phyloP scores from a whole-genome alignment of 1,140 invertebrate genomes.

The Drosophila parabipectinata region DNA sequence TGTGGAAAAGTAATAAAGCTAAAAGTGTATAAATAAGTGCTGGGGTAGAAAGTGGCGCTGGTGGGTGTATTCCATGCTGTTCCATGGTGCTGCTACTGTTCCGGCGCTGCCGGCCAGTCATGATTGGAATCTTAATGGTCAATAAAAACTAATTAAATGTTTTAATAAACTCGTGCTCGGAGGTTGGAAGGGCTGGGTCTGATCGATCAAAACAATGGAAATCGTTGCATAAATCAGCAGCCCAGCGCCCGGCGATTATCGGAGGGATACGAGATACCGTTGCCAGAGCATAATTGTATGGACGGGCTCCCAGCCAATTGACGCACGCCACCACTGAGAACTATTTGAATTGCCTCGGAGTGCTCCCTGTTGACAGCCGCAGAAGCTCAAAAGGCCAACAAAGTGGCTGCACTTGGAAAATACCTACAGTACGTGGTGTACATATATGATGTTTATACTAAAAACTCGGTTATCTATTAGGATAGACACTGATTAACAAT shows the following conservation, averaged over 20 bases:
- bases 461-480: too few species aligned
- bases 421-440: too few species aligned
- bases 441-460: too few species aligned
- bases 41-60: constrained; percentile 54
- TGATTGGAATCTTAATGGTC: constrained; percentile 75
- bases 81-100: constrained; percentile 45
- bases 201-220: constrained; percentile 64
- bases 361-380: constrained; percentile 50
- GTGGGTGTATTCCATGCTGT: constrained; percentile 54
- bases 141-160: constrained; percentile 76
- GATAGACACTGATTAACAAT: too few species aligned
- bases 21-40: constrained; percentile 49
- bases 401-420: constrained; percentile 16
- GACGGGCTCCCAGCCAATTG: constrained; percentile 35
- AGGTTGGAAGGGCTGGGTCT: not conserved
- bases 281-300: constrained; percentile 1
- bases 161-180: constrained; percentile 29
- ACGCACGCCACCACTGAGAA: constrained; percentile 18
- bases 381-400: constrained; percentile 27
- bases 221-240: constrained; percentile 64
- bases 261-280: constrained; percentile 23
- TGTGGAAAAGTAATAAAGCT: constrained; percentile 60
- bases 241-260: constrained; percentile 26
- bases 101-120: constrained; percentile 39
- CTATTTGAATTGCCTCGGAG: constrained; percentile 50